phyloP scores from a whole-genome alignment of 2,888 invertebrate genomes.

The Herminia tarsipennalis region DNA sequence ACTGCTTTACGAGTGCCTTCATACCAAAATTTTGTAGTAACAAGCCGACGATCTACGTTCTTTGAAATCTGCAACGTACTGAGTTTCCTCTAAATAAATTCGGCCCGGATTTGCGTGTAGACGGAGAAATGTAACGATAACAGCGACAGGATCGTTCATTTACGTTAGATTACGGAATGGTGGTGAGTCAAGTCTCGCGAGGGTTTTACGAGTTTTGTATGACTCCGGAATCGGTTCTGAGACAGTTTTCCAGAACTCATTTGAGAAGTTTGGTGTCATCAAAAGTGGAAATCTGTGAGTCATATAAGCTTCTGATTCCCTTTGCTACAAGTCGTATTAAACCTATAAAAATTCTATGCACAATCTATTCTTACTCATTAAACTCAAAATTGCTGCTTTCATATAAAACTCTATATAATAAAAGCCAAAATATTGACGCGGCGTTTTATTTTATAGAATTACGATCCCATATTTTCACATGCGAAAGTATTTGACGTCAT shows the following conservation, averaged over 20 bases:
- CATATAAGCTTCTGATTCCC: slow-evolving; percentile 41
- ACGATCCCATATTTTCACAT: slow-evolving; percentile 22
- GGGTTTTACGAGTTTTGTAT: slow-evolving; percentile 79
- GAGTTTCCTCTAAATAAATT: slow-evolving; percentile 65
- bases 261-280: slow-evolving; percentile 75
- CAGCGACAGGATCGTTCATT: slow-evolving; percentile 72
- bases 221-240: slow-evolving; percentile 68
- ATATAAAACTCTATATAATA: slow-evolving; percentile 16
- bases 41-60: slow-evolving; percentile 58
- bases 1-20: slow-evolving; percentile 63
- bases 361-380: slow-evolving; percentile 21
- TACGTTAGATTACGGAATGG: slow-evolving; percentile 64
- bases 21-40: slow-evolving; percentile 55
- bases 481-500: slow-evolving; percentile 41
- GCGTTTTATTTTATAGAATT: slow-evolving; percentile 43
- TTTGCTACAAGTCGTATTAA: slow-evolving; percentile 33
- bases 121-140: slow-evolving; percentile 74
- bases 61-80: slow-evolving; percentile 67
- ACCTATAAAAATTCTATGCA: slow-evolving; percentile 30
- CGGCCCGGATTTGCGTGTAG: slow-evolving; percentile 69
- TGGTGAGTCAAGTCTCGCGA: slow-evolving; percentile 62
- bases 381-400: slow-evolving; percentile 13
- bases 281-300: slow-evolving; percentile 63
- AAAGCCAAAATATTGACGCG: slow-evolving; percentile 25
- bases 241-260: slow-evolving; percentile 72